Evolutionary conservation across 2,113 vertebrate genomes (phyloP).

Genomic region (Gymnobelideus leadbeateri): DNA sequence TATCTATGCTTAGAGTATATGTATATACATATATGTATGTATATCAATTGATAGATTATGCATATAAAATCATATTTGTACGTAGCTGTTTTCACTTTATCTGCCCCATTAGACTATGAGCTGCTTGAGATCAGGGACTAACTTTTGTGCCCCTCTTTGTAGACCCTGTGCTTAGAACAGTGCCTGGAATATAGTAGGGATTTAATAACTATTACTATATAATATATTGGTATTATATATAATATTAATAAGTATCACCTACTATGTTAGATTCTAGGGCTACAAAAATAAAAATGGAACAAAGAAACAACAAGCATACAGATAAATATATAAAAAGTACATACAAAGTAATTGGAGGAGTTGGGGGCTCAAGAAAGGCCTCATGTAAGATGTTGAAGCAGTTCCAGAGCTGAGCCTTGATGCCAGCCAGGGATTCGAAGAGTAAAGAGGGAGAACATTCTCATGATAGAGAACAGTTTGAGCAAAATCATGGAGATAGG

Average conservation of each 20-base stretch:
- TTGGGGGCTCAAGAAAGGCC: neutral
- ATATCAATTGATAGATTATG: too few species aligned
- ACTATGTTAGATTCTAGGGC: neutral
- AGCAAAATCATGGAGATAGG: too few species aligned
- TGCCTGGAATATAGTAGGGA: neutral
- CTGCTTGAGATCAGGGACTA: neutral
- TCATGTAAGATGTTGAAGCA: neutral
- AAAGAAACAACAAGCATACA: neutral
- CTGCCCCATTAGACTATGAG: neutral
- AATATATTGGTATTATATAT: too few species aligned
- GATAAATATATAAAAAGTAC: neutral
- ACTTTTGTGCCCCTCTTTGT: too few species aligned
- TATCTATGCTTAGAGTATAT: too few species aligned
- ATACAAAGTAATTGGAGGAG: neutral
- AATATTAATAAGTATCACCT: neutral
- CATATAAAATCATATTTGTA: neutral
- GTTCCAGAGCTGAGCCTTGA: neutral
- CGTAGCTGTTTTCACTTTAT: neutral
- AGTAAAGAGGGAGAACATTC: neutral
- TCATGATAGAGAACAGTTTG: too few species aligned
- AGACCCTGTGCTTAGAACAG: neutral
- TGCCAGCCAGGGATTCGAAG: neutral
- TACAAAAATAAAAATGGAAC: neutral
- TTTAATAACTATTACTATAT: neutral
- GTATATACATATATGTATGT: too few species aligned